Base-by-base conservation (phyloP, 2,113 vertebrate species). In the Psittacula cyanocephala region DNA sequence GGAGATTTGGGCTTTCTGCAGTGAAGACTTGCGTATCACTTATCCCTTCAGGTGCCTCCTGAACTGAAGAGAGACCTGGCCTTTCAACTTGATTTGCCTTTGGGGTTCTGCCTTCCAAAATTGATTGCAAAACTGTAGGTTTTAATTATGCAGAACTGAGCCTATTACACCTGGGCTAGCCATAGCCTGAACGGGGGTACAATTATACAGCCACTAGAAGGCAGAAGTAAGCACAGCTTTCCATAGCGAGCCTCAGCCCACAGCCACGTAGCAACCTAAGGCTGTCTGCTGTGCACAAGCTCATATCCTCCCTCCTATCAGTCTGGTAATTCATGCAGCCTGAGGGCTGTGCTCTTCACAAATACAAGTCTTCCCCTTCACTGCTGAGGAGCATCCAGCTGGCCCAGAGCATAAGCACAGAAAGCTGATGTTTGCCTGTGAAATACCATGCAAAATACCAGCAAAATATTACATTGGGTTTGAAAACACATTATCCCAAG, bases 111-210 rank as follows among this genome's bases (percentile, higher is more conserved):
- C 57, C 24, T 93, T 76, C 46, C 75, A 72, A 80, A 89, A 57
- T 3, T 0, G 0, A 29, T 46, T n/a, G 17, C 31, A 46, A 82
- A 59, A 28, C 1, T 9, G 3, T 7, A 33, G 67, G 49, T 81
- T 76, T 41, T 31, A 15, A 2, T 70, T 7, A 17, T 57, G 22
- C n/a, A 53, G 64, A 46, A 67, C 4, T 5, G 43, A 59, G 60
- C 12, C 37, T 27, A 2, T 49, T 57, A 28, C 0, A 0, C 28
- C 62, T 39, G 43, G 28, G 13, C 31, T 44, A 18, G 31, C 29
- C 14, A 11, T 2, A 31, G 20, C 4, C 23, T 44, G 57, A 2
- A 31, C 11, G 20, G 3, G 18, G 33, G 24, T 60, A 14, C 27
- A 4, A 8, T 81, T 4, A 0, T 6, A 15, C 0, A 44, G 27